Evolutionary conservation across 2,888 invertebrate species (phyloP).

Genomic region (Chouioia cunea): DNA sequence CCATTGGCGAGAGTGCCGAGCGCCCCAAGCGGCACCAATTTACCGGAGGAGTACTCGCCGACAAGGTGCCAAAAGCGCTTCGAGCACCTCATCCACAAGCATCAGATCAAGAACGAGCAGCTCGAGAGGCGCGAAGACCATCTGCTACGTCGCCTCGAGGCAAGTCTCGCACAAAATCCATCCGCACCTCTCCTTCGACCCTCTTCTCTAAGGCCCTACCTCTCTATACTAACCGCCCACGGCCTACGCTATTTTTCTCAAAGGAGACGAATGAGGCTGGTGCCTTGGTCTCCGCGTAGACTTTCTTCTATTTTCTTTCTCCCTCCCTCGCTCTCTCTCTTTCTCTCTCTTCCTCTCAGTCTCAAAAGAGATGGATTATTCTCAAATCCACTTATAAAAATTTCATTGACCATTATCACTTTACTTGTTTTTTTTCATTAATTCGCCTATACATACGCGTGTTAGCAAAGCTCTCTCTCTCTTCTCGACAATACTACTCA

Average conservation of each 20-base stretch:
- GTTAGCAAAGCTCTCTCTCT: too few species aligned
- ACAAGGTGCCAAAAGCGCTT: constrained; percentile 49
- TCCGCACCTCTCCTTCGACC: too few species aligned
- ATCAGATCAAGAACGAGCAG: constrained; percentile 71
- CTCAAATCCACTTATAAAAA: background rate
- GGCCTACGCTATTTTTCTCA: too few species aligned
- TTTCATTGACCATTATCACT: background rate
- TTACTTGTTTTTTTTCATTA: background rate
- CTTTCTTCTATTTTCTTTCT: too few species aligned
- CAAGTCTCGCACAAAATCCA: too few species aligned
- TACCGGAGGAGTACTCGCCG: background rate
- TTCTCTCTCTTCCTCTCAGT: background rate
- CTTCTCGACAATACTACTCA: too few species aligned
- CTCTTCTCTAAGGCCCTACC: background rate
- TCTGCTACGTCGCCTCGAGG: constrained; percentile 69
- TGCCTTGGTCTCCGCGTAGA: too few species aligned
- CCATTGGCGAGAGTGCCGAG: constrained; percentile 17
- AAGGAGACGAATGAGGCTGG: too few species aligned
- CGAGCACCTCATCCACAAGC: constrained; percentile 69
- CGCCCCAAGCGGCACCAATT: background rate
- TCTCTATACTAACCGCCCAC: background rate
- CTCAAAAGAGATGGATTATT: background rate
- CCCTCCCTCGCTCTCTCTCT: too few species aligned
- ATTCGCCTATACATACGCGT: too few species aligned
- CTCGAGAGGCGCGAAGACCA: constrained; percentile 72